A percentile compares a stretch with the other conserved stretches of the same genome.
Evolutionary conservation across 2,113 vertebrate species (phyloP).

Genomic region (Corythornis cristatus): DNA sequence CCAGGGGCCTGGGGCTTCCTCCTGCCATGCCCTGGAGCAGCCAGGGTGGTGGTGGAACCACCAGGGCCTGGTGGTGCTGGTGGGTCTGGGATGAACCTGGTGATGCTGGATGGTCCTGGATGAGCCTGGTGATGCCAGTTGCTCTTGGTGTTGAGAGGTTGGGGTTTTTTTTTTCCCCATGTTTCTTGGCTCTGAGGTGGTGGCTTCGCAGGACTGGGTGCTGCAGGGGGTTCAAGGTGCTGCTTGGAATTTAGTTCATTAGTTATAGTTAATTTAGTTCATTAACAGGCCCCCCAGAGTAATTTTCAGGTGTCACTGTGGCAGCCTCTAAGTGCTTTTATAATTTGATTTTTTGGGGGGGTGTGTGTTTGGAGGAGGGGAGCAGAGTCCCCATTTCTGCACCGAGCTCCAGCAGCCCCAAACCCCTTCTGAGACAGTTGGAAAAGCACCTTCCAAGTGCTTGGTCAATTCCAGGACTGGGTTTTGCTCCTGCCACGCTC

Average conservation of each 20-base stretch:
- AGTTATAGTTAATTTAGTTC: not conserved
- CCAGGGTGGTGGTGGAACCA: accelerated
- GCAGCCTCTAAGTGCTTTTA: not conserved
- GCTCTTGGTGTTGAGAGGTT: not conserved
- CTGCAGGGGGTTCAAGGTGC: accelerated
- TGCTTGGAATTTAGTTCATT: not conserved
- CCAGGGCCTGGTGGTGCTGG: accelerated
- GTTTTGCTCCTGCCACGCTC: not conserved
- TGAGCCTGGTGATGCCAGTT: not conserved
- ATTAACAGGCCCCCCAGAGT: not conserved
- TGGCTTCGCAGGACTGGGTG: not conserved
- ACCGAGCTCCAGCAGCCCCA: not conserved
- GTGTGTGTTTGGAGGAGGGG: not conserved
- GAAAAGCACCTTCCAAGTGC: not conserved
- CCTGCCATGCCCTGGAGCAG: not conserved
- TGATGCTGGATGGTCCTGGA: accelerated
- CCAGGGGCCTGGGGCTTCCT: accelerated
- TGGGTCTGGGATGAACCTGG: accelerated
- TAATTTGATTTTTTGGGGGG: not conserved
- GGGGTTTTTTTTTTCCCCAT: not conserved
- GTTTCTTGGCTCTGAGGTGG: accelerated
- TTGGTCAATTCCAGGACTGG: accelerated
- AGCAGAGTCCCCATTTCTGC: not conserved
- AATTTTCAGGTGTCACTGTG: not conserved
- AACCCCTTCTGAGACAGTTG: not conserved